Base-by-base conservation (phyloP, 2,113 vertebrate species). In the Oreotrochilus melanogaster region DNA sequence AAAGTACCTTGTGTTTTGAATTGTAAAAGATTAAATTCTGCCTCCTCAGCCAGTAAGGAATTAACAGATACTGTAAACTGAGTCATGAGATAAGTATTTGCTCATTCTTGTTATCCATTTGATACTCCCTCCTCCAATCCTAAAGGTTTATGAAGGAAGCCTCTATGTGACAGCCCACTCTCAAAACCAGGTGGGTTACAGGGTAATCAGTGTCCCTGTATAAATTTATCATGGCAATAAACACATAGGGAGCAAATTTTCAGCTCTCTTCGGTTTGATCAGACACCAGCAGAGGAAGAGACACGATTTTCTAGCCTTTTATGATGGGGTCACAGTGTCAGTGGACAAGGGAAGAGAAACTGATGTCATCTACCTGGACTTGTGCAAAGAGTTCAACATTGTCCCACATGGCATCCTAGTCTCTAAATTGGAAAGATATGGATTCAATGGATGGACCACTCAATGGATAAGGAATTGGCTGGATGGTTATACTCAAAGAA, bases 111-210 rank as follows among this genome's bases (percentile, higher is more conserved):
- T 75, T 73, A 86, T 16, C 54, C 61, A 8, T 18, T 45, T 23
- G 31, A 42, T 57, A 71, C 2, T 86, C 19, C 43, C 30, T 86
- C 27, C 11, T 79, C 33, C 70, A 47, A 9, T 57, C 31, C 42
- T 51, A 45, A 54, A 73, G 62, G 31, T 86, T 95, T 74, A 35
- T 70, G 60, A 80, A 80, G 81, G 71, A 96, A 60, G 75, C 85
- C 95, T 94, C 89, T 80, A 11, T 79, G 84, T 88, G 94, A 91
- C 95, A 95, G 87, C 72, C 92, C 93, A 86, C 51, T 74, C 86
- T 51, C 56, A 89, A 88, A 88, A 96, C 43, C 75, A 78, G 57
- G 75, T 10, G 81, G 37, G 66, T 57, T 21, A 9, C 45, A 54
- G 35, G 74, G 74, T 76, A 89, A 95, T 31, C 81, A 85, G 39